phyloP scores from a whole-genome alignment of 2,797 vertebrate genomes.

The Steatocranus sp. region DNA sequence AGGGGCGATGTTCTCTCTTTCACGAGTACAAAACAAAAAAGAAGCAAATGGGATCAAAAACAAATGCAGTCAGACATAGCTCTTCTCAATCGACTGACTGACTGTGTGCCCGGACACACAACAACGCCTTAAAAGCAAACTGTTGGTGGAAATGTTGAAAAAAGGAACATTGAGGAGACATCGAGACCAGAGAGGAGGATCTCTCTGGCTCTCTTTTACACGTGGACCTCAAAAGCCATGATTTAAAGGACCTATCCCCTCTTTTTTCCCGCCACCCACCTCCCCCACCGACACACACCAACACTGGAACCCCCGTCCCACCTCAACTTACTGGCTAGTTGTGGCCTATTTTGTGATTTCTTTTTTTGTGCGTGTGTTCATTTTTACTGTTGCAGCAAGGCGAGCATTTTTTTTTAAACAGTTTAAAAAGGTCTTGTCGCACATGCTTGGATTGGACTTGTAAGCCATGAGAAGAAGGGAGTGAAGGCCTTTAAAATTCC shows the following conservation, averaged over 20 bases:
- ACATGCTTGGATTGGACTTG: conserved; percentile 38
- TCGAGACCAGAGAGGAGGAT: conserved; percentile 4
- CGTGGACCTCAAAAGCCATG: conserved; percentile 69
- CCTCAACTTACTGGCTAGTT: conserved; percentile 1
- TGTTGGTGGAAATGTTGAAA: conserved; percentile 17
- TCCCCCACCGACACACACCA: background rate
- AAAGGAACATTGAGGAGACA: conserved; percentile 32
- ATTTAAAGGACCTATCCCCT: conserved; percentile 64
- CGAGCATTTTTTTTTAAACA: background rate
- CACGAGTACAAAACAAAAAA: background rate
- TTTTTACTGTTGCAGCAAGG: background rate
- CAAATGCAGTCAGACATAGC: background rate
- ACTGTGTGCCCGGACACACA: conserved; percentile 49
- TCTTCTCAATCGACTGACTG: conserved; percentile 33
- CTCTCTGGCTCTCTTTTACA: background rate
- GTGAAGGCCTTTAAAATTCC: background rate
- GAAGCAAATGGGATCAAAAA: conserved; percentile 22
- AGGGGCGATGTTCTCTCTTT: conserved; percentile 7
- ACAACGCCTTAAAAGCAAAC: conserved; percentile 80
- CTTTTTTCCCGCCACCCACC: background rate
- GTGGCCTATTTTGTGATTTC: background rate
- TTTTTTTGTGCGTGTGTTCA: background rate
- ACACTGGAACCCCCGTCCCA: fast-evolving
- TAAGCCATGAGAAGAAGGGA: conserved; percentile 48
- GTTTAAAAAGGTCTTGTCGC: conserved; percentile 1